A percentile compares a stretch with the other conserved stretches of the same genome.
Conservation (phyloP, 2,113 vertebrate species). For the Chaetodon trifascialis region DNA sequence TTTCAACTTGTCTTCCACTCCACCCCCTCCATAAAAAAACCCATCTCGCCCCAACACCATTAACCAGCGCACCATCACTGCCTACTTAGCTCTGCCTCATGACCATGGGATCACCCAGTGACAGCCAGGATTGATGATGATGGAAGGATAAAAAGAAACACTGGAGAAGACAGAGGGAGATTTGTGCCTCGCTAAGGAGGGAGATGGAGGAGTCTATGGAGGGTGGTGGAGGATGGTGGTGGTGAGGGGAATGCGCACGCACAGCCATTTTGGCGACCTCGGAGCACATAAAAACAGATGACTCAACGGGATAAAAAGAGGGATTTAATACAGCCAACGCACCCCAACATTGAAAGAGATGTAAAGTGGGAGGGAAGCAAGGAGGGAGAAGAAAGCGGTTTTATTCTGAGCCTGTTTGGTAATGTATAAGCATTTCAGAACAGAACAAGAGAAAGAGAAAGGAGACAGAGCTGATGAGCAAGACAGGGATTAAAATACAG, state of each 20-base stretch:
- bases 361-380: conserved; percentile 46
- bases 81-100: conserved; percentile 26
- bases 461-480: not conserved
- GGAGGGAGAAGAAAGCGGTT: conserved; percentile 29
- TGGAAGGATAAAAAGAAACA: conserved; percentile 8
- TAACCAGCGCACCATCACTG: conserved; percentile 6
- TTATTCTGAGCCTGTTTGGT: conserved; percentile 40
- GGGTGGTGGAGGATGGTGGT: not conserved
- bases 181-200: not conserved
- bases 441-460: conserved; percentile 18
- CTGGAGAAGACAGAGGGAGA: not conserved
- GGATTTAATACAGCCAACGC: conserved; percentile 44
- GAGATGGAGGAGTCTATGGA: not conserved
- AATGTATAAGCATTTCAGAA: conserved; percentile 18
- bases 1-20: not conserved
- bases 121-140: conserved; percentile 24
- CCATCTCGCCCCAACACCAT: not conserved
- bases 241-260: not conserved
- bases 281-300: conserved; percentile 42
- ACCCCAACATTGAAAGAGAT: conserved; percentile 36
- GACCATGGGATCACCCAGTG: conserved; percentile 15
- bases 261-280: conserved; percentile 27
- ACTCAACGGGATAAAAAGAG: conserved; percentile 42
- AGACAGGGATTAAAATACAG: conserved; percentile 31
- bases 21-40: conserved; percentile 3